These are phyloP conservation scores for Leucopsar rothschildi DNA, from an alignment of 2,113 vertebrate species.

Conservation along the genomic window DNA sequence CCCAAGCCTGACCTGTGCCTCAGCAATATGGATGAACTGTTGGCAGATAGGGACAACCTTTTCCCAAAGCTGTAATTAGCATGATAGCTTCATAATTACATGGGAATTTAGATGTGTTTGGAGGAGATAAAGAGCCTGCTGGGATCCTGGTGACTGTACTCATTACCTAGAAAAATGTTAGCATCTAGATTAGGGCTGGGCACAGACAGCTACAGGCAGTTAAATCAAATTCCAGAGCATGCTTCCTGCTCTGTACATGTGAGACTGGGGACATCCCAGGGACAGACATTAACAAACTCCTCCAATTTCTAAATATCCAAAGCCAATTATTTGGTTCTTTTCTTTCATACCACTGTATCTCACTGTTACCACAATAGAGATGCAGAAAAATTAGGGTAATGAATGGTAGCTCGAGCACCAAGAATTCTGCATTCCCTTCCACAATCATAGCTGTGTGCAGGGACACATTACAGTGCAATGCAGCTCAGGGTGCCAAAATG, in stretches of 20 bases:
- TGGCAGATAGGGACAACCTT: not conserved
- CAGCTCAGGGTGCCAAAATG: not conserved
- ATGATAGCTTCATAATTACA: not conserved
- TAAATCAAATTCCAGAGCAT: not conserved
- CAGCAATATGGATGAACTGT: not conserved
- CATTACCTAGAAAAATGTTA: not conserved
- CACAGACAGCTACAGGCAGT: not conserved
- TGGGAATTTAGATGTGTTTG: not conserved
- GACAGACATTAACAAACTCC: not conserved
- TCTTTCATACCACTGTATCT: not conserved
- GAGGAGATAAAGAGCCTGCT: not conserved
- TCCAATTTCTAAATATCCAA: not conserved
- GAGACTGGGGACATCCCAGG: not conserved
- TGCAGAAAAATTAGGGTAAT: not conserved
- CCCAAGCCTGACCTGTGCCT: not conserved
- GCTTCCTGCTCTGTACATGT: not conserved
- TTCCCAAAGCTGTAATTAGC: not conserved
- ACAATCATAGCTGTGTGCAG: not conserved
- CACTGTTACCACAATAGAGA: accelerated
- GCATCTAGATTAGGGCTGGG: not conserved
- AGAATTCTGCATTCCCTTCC: not conserved
- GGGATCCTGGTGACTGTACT: not conserved
- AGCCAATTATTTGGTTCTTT: not conserved
- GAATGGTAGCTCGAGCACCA: not conserved
- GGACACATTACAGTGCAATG: not conserved